Conservation (phyloP, 2,797 vertebrate genomes). For the Manis javanica region DNA sequence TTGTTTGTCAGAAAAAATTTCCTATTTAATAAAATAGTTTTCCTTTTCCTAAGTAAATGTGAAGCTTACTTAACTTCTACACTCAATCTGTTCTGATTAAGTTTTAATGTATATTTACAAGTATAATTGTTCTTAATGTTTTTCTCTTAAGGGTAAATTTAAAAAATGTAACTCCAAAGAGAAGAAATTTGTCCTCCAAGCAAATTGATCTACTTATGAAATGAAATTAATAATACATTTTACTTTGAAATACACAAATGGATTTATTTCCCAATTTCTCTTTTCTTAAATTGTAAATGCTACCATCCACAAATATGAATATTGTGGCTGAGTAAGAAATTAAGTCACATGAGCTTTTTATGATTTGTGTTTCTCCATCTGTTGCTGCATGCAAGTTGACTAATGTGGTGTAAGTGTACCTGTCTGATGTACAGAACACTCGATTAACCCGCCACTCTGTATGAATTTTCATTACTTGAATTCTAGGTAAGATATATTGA, state of each 20-base stretch:
- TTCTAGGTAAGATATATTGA: not conserved
- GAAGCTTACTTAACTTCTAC: constrained; percentile 62
- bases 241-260: constrained; percentile 67
- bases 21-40: constrained; percentile 54
- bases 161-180: constrained; percentile 67
- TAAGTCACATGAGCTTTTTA: not conserved
- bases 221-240: constrained; percentile 77
- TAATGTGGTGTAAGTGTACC: not conserved
- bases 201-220: constrained; percentile 72
- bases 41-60: constrained; percentile 56
- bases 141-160: constrained; percentile 65
- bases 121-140: constrained; percentile 74
- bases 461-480: not conserved
- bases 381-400: not conserved
- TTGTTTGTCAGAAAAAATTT: constrained; percentile 68
- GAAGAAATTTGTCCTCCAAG: constrained; percentile 55
- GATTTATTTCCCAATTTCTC: constrained; percentile 60
- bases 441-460: not conserved
- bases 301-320: constrained; percentile 21
- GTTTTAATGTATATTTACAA: constrained; percentile 74
- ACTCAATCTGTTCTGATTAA: constrained; percentile 61
- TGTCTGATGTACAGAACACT: not conserved
- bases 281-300: constrained; percentile 73
- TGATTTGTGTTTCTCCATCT: not conserved
- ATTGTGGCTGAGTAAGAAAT: not conserved